Conservation (phyloP, 2,113 vertebrate genomes). For the Chaetura pelagica region DNA sequence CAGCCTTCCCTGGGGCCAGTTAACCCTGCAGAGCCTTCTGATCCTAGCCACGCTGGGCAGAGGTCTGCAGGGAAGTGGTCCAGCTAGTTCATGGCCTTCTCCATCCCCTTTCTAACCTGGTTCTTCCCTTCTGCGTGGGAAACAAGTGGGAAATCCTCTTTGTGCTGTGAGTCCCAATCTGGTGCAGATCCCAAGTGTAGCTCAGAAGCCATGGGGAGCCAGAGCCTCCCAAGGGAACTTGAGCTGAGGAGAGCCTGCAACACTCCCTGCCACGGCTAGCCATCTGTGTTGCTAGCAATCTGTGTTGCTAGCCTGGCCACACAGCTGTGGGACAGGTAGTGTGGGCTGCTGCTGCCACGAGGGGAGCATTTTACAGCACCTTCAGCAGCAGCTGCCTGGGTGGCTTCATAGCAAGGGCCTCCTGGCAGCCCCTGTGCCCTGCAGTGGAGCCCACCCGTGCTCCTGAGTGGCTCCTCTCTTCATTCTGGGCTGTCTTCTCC, state of each 20-base stretch:
- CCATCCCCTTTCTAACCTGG: background rate
- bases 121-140: background rate
- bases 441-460: background rate
- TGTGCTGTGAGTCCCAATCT: background rate
- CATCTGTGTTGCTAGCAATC: background rate
- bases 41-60: background rate
- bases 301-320: rapidly evolving
- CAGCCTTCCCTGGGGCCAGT: background rate
- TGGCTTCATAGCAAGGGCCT: background rate
- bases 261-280: rapidly evolving
- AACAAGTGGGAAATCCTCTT: background rate
- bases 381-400: background rate
- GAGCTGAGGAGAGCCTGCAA: background rate
- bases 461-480: background rate
- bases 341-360: background rate
- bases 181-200: background rate
- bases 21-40: background rate
- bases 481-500: background rate
- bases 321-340: rapidly evolving
- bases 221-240: background rate
- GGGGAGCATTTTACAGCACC: background rate
- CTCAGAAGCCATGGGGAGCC: background rate
- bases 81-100: background rate
- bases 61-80: background rate
- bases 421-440: background rate